Evolutionary conservation across 37 sponge, comb jelly and placozoan genomes (phyloP).

Genomic region (Oscarella lobularis): DNA sequence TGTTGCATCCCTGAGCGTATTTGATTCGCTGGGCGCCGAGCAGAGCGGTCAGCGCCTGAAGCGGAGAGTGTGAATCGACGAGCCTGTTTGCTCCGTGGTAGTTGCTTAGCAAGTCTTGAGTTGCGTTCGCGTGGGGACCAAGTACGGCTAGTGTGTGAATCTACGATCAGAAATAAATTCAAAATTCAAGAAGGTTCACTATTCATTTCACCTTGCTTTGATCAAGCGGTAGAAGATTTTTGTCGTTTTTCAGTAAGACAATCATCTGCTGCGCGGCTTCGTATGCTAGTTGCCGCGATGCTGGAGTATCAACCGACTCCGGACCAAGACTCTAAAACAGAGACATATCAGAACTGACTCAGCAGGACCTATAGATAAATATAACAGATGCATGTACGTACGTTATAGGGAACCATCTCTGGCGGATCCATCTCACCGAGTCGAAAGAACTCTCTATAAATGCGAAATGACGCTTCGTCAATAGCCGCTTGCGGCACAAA

Average conservation of each 20-base stretch:
- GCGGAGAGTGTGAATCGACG: not conserved
- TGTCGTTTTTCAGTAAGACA: not conserved
- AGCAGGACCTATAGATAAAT: not conserved
- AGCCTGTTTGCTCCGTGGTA: not conserved
- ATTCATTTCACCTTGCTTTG: not conserved
- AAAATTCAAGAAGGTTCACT: not conserved
- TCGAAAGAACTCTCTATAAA: not conserved
- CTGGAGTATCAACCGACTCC: not conserved
- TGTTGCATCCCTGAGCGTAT: too few species aligned
- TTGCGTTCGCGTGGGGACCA: conserved; percentile 4
- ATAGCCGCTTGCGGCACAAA: not conserved
- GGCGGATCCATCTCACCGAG: not conserved
- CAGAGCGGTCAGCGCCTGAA: not conserved
- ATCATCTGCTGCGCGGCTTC: not conserved
- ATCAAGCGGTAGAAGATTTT: too few species aligned
- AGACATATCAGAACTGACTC: not conserved
- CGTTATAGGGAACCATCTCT: not conserved
- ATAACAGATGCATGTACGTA: not conserved
- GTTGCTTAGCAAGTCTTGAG: not conserved
- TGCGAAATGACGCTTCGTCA: not conserved
- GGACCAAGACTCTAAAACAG: not conserved
- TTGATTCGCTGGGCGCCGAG: too few species aligned
- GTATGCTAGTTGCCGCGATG: not conserved
- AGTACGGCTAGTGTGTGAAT: not conserved
- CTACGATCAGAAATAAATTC: not conserved